A percentile compares a stretch with the other conserved stretches of the same genome.
These are phyloP conservation scores for Erebia palarica DNA, from an alignment of 2,888 invertebrate genomes.

Conservation along the genomic window DNA sequence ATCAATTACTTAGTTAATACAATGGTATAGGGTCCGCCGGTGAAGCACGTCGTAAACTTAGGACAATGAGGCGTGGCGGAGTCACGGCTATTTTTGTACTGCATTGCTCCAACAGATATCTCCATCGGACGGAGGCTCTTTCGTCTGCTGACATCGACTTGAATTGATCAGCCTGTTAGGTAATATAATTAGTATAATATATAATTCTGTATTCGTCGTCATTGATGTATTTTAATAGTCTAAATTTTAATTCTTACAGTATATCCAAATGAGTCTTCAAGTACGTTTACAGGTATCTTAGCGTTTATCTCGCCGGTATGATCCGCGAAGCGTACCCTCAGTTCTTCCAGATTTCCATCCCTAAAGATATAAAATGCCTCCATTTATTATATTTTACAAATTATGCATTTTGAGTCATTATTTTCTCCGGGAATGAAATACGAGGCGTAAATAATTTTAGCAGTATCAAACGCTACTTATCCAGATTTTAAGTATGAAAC, in stretches of 20 bases:
- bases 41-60: slow-evolving; percentile 61
- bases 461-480: not conserved
- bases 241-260: slow-evolving; percentile 65
- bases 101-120: slow-evolving; percentile 84
- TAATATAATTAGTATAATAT: not conserved
- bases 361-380: slow-evolving; percentile 41
- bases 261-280: slow-evolving; percentile 83
- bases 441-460: too few relatives aligned
- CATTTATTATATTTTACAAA: not conserved
- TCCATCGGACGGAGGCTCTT: slow-evolving; percentile 84
- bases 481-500: too few relatives aligned
- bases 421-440: not conserved
- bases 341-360: slow-evolving; percentile 67
- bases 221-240: not conserved
- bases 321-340: slow-evolving; percentile 85
- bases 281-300: slow-evolving; percentile 80
- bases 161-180: slow-evolving; percentile 76
- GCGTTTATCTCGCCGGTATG: slow-evolving; percentile 86
- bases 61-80: slow-evolving; percentile 62
- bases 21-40: slow-evolving; percentile 72
- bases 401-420: not conserved
- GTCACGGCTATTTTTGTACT: slow-evolving; percentile 77
- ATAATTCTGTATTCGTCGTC: too few relatives aligned
- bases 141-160: slow-evolving; percentile 73
- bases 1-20: slow-evolving; percentile 50